Percentiles rank a stretch among this genome's conserved stretches.
phyloP scores from a whole-genome alignment of 2,888 invertebrate genomes.

The Melanophora roralis region DNA sequence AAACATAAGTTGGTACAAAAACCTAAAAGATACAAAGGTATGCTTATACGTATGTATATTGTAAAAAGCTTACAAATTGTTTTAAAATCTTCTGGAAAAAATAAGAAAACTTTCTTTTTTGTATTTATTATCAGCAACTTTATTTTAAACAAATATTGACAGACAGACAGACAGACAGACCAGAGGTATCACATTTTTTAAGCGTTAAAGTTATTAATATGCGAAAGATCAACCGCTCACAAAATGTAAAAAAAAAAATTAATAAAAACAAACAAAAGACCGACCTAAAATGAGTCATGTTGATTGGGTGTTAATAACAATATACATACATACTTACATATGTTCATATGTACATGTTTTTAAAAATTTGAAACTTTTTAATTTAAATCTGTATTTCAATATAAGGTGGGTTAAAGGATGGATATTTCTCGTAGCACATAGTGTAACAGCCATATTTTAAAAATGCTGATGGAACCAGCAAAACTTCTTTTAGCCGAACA shows the following conservation, averaged over 20 bases:
- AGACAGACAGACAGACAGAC: not conserved
- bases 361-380: too few species aligned
- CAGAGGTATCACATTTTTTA: conserved; percentile 24
- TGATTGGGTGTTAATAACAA: not conserved
- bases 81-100: not conserved
- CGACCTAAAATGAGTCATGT: conserved; percentile 37
- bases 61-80: not conserved
- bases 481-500: too few species aligned
- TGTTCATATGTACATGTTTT: too few species aligned
- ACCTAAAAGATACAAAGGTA: not conserved
- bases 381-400: too few species aligned
- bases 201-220: conserved; percentile 56
- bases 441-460: too few species aligned
- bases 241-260: conserved; percentile 1
- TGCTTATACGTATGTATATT: too few species aligned
- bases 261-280: conserved; percentile 44
- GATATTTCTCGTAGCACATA: too few species aligned
- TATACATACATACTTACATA: too few species aligned
- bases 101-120: conserved; percentile 34
- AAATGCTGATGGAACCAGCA: too few species aligned
- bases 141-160: not conserved
- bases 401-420: too few species aligned
- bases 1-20: too few species aligned
- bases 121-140: not conserved
- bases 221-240: conserved; percentile 38